These are phyloP conservation scores for Fringilla coelebs DNA, from an alignment of 2,797 vertebrate species.

Conservation along the genomic window DNA sequence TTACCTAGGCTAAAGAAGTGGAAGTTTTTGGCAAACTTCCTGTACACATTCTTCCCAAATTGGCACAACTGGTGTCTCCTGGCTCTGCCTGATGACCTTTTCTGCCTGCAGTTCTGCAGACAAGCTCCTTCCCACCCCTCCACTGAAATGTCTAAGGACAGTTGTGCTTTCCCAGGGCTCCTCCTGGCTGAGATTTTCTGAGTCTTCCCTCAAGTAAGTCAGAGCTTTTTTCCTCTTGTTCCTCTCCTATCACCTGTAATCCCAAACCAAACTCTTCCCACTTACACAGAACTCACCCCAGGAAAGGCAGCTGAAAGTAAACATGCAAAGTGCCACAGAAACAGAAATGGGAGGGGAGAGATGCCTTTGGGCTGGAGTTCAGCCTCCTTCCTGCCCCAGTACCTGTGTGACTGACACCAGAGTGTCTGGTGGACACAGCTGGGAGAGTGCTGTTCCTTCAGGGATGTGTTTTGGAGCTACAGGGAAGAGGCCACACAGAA, in stretches of 20 bases:
- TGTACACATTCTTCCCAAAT: rapidly evolving
- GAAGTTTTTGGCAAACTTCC: background rate
- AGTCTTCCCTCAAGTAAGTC: background rate
- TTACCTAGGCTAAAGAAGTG: background rate
- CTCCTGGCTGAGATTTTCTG: background rate
- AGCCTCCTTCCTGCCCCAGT: background rate
- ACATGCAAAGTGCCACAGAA: background rate
- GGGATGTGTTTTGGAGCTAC: background rate
- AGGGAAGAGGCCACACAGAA: background rate
- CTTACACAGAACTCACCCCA: background rate
- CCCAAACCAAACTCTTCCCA: background rate
- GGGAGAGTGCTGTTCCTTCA: background rate
- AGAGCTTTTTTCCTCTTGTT: background rate
- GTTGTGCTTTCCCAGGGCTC: background rate
- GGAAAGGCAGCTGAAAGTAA: background rate
- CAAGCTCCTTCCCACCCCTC: background rate
- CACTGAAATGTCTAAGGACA: background rate
- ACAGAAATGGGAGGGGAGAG: background rate
- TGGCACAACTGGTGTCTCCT: background rate
- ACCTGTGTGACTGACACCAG: background rate
- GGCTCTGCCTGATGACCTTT: background rate
- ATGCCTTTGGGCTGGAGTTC: background rate
- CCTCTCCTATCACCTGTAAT: background rate
- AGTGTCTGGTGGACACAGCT: background rate
- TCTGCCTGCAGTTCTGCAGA: background rate